phyloP scores from a whole-genome alignment of 2,888 invertebrate species.

The Drosophila meridiana region DNA sequence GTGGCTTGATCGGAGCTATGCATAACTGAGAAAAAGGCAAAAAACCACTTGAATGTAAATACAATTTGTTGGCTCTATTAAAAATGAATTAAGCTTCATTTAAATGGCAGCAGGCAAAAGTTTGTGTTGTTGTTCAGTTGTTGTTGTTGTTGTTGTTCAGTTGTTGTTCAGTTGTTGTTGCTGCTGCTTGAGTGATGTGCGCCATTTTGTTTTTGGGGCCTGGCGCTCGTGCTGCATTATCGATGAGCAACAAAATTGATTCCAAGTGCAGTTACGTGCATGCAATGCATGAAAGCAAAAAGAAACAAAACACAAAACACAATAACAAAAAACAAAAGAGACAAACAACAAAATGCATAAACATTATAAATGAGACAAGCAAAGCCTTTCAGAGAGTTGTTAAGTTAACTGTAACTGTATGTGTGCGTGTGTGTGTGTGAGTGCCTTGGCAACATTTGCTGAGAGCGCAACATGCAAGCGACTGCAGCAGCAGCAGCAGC shows the following conservation, averaged over 20 bases:
- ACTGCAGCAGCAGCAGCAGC: constrained; percentile 40
- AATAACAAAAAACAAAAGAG: background rate
- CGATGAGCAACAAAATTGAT: constrained; percentile 76
- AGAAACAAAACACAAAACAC: background rate
- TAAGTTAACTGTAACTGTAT: background rate
- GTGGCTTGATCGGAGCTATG: constrained; percentile 5
- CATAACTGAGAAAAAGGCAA: background rate
- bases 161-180: constrained; percentile 25
- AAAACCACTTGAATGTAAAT: constrained; percentile 72
- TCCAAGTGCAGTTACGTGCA: constrained; percentile 76
- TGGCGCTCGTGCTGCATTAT: constrained; percentile 67
- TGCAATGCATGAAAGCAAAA: constrained; percentile 34
- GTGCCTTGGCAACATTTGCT: constrained; percentile 61
- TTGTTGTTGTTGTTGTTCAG: constrained; percentile 20
- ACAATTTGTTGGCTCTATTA: constrained; percentile 69
- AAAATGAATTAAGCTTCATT: constrained; percentile 70
- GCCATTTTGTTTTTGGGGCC: constrained; percentile 68
- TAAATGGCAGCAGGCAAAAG: constrained; percentile 50
- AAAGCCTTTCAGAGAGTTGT: constrained; percentile 46
- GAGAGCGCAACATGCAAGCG: constrained; percentile 47
- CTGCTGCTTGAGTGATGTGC: constrained; percentile 58
- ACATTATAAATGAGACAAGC: constrained; percentile 62
- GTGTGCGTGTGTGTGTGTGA: constrained; percentile 17
- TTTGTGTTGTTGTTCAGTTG: constrained; percentile 13
- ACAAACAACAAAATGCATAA: constrained; percentile 38